These are phyloP conservation scores for Elymnias hypermnestra DNA, from an alignment of 1,140 invertebrate genomes.

Conservation along the genomic window DNA sequence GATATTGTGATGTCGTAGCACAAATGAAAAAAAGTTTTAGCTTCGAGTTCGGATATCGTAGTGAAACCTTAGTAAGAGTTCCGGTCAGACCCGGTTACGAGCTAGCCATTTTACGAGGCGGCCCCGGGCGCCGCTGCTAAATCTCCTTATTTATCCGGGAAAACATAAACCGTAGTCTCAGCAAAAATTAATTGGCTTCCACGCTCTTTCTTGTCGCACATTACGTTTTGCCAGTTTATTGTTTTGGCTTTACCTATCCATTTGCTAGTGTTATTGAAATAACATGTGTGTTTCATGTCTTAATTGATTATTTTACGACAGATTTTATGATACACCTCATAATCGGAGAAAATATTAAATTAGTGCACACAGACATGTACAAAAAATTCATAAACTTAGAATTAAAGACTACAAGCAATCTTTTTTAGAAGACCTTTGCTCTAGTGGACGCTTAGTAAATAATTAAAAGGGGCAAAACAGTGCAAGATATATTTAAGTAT, in stretches of 20 bases:
- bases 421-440: no score
- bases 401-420: no score
- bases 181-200: conserved; percentile 71
- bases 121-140: conserved; percentile 58
- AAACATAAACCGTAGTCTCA: conserved; percentile 68
- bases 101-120: conserved; percentile 60
- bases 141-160: conserved; percentile 72
- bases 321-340: no score
- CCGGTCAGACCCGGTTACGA: conserved; percentile 51
- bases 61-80: conserved; percentile 50
- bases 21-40: no score
- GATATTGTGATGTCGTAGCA: no score
- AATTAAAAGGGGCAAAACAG: no score
- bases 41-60: conserved; percentile 30
- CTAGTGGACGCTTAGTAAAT: no score
- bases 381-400: no score
- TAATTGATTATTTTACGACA: conserved; percentile 17
- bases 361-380: no score
- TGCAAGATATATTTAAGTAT: no score
- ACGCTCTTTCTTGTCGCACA: conserved; percentile 60
- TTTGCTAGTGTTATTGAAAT: conserved; percentile 38
- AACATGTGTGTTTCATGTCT: conserved; percentile 20
- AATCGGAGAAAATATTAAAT: no score
- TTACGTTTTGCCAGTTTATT: conserved; percentile 55
- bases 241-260: conserved; percentile 36